Percentiles rank a stretch among this genome's conserved stretches.
Evolutionary conservation across 2,113 vertebrate genomes (phyloP).

Genomic region (Neoarius graeffei): DNA sequence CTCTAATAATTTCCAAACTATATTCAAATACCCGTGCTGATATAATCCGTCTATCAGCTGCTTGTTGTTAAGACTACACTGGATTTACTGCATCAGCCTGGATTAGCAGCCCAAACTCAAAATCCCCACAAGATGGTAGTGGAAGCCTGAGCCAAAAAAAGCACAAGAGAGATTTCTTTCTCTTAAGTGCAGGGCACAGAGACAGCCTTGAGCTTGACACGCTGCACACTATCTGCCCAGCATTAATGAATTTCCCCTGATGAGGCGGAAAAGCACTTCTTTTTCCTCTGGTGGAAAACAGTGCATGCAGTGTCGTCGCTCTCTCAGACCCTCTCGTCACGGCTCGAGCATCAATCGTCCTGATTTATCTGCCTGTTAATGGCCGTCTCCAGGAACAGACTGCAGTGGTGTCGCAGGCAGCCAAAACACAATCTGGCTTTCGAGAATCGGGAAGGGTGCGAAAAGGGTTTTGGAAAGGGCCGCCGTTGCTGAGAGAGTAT

Average conservation of each 20-base stretch:
- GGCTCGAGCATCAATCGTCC: slow-evolving; percentile 31
- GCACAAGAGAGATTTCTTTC: not conserved
- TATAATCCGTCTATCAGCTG: not conserved
- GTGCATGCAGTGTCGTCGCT: slow-evolving; percentile 28
- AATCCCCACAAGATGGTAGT: not conserved
- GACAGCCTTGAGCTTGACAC: slow-evolving; percentile 18
- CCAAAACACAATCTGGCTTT: slow-evolving; percentile 50
- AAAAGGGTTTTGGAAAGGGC: slow-evolving; percentile 25
- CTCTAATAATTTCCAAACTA: not conserved
- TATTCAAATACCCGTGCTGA: not conserved
- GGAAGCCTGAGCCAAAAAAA: not conserved
- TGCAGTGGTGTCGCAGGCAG: slow-evolving; percentile 48
- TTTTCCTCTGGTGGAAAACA: slow-evolving; percentile 33
- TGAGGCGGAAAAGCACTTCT: slow-evolving; percentile 39
- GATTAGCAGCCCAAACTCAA: not conserved
- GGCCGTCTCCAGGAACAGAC: slow-evolving; percentile 53
- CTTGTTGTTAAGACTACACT: not conserved
- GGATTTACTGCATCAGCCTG: not conserved
- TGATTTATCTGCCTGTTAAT: slow-evolving; percentile 54
- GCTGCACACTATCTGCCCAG: slow-evolving; percentile 2
- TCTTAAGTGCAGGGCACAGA: not conserved
- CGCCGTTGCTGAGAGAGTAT: slow-evolving; percentile 37
- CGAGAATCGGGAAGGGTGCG: slow-evolving; percentile 26
- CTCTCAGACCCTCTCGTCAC: slow-evolving; percentile 25
- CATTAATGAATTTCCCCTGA: slow-evolving; percentile 38